Base-by-base conservation (phyloP, 2,797 vertebrate species). In the Ctenopoma kingsleyae region DNA sequence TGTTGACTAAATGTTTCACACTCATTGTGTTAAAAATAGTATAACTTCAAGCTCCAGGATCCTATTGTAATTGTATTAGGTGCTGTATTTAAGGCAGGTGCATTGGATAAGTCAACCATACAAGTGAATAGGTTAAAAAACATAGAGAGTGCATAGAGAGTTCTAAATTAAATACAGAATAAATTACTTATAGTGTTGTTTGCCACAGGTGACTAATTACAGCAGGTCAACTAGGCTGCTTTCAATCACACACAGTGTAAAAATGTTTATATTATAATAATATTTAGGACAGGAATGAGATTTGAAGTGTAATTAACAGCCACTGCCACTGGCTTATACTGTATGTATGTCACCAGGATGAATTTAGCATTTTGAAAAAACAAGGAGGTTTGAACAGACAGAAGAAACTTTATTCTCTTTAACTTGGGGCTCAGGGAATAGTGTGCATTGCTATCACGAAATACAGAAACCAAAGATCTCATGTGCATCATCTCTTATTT, bases 401-500 rank as follows among this genome's bases (percentile, higher is more conserved):
- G 38, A 30, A 53, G 9, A 74, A 81, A 66, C 16, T 23, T 55
- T 27, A 6, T 25, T 76, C 44, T 61, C 10, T 9, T 46, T 44
- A 43, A 63, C 43, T 65, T 3, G 9, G 59, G 22, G 25, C 62
- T 77, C 43, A 1, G 79, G 84, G 78, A 87, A 76, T 75, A 54
- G n/a, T 10, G 8, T 2, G 19, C 36, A 41, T 66, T 70, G 41
- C 40, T 20, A 61, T 41, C 17, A 61, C 55, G 58, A 73, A 63
- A 61, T 41, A 60, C 46, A 74, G n/a, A 74, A 73, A 69, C 30
- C 48, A 38, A 6, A 36, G 46, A 78, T 86, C 82, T 86, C 84
- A 50, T 71, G 86, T 83, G 87, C 63, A 84, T 86, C 65, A 69
- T 76, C 41, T 73, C 61, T 66, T 85, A 84, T 88, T 89, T 84